These are phyloP conservation scores for Engystomops pustulosus DNA, from an alignment of 2,113 vertebrate genomes.

Conservation along the genomic window DNA sequence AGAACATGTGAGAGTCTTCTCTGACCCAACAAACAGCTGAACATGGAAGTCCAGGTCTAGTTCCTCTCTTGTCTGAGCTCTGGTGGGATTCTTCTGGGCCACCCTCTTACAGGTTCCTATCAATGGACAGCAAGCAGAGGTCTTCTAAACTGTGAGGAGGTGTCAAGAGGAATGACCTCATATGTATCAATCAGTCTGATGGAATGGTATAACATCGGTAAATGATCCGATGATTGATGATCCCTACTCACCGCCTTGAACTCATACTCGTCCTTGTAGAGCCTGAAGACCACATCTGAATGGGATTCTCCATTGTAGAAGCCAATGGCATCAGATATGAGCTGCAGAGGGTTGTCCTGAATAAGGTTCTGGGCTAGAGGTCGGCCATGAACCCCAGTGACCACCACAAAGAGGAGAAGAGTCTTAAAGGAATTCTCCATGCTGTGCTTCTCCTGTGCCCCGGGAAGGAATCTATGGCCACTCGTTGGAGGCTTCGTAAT, in stretches of 20 bases:
- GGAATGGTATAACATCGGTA: background rate
- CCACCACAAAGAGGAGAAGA: background rate
- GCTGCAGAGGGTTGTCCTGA: background rate
- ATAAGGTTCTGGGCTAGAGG: background rate
- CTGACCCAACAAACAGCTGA: too few species aligned
- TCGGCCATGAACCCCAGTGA: background rate
- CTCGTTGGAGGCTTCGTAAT: background rate
- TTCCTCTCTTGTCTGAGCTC: too few species aligned
- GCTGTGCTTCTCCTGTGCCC: background rate
- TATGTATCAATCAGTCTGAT: too few species aligned
- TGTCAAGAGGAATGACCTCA: too few species aligned
- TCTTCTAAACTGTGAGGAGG: too few species aligned
- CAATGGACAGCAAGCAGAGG: too few species aligned
- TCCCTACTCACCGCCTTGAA: constrained; percentile 25
- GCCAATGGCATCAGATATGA: background rate
- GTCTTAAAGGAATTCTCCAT: background rate
- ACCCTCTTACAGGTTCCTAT: too few species aligned
- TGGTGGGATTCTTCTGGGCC: too few species aligned
- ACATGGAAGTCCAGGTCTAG: too few species aligned
- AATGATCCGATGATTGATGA: background rate
- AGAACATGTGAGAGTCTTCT: too few species aligned
- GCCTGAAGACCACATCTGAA: background rate
- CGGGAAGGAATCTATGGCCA: background rate
- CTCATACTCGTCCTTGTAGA: background rate
- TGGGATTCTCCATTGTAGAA: constrained; percentile 18